Base-by-base conservation (phyloP, 23 tunicate species). In the Clavelina lepadiformis region DNA sequence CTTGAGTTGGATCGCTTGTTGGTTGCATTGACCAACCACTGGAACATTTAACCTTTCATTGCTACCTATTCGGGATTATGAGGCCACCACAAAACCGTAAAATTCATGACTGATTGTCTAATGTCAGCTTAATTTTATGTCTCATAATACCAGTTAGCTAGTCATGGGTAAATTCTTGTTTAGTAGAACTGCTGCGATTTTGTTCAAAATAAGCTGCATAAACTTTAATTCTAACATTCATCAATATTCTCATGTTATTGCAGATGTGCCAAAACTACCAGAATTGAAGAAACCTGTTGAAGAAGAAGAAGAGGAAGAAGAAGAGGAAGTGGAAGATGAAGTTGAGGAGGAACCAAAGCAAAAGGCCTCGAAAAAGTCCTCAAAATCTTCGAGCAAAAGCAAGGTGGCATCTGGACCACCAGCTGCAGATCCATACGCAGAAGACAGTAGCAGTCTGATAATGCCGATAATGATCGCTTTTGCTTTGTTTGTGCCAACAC, bases 381-480 rank as follows among this genome's bases (percentile, higher is more conserved):
- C 57, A 21, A 19, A 8, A 5, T 68, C 82, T 0, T 46, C 46
- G 45, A 59, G 30, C 20, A 18, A 68, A 59, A 30, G 30, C 25
- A 79, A 87, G 38, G 21, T 87, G 21, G 74, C 79, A 68, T 87
- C 96, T 21, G 96, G 96, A 0, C 86, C 86, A 0, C 82, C 96
- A 3, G 96, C 96, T 32, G 81, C 78, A 1, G 73, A 89, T 51
- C 97, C 97, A 0, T 89, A 89, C 51, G 83, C 84, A 7, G 97
- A 89, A 31, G 97, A 89, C 52, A 81, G 69, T 45, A 75, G 85
- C 37, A 75, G 83, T 31, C 51, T 74, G 1, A 74, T 89, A 21
- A 72, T 89, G 73, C 97, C 97, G 50, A 89, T 89, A 0, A 69
- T 89, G 67, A 56, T 89, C 28, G 83, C 89, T 22, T 81, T 89